Percentiles rank a stretch among this genome's conserved stretches.
Evolutionary conservation across 2,113 vertebrate species (phyloP).

Genomic region (Rattus norvegicus): DNA sequence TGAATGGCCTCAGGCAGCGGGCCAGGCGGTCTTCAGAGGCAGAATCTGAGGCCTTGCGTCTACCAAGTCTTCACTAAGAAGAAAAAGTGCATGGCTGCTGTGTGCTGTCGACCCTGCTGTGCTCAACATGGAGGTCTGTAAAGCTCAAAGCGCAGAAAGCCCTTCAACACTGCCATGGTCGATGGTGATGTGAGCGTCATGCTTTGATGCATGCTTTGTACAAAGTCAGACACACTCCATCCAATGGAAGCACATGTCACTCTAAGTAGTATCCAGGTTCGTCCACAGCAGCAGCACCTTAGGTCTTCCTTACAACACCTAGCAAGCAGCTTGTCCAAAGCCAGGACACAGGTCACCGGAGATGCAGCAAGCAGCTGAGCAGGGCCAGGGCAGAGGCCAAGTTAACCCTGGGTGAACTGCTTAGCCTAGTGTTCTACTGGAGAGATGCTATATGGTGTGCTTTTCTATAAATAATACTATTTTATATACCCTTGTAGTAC

Average conservation of each 20-base stretch:
- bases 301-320: not conserved
- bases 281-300: rapidly evolving
- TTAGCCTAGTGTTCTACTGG: rapidly evolving
- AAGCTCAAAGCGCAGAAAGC: not conserved
- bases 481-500: not conserved
- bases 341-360: not conserved
- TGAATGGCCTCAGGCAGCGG: not conserved
- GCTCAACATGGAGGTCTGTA: not conserved
- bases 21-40: not conserved
- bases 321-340: not conserved
- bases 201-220: not conserved
- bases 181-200: not conserved
- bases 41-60: not conserved
- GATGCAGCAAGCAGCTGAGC: rapidly evolving
- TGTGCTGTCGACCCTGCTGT: rapidly evolving
- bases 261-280: not conserved
- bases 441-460: not conserved
- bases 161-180: not conserved
- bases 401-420: too few species aligned
- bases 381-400: rapidly evolving
- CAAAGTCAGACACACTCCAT: not conserved
- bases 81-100: rapidly evolving
- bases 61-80: not conserved
- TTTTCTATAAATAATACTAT: not conserved
- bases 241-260: not conserved